Base-by-base conservation (phyloP, 2,113 vertebrate genomes). In the Gulo gulo region DNA sequence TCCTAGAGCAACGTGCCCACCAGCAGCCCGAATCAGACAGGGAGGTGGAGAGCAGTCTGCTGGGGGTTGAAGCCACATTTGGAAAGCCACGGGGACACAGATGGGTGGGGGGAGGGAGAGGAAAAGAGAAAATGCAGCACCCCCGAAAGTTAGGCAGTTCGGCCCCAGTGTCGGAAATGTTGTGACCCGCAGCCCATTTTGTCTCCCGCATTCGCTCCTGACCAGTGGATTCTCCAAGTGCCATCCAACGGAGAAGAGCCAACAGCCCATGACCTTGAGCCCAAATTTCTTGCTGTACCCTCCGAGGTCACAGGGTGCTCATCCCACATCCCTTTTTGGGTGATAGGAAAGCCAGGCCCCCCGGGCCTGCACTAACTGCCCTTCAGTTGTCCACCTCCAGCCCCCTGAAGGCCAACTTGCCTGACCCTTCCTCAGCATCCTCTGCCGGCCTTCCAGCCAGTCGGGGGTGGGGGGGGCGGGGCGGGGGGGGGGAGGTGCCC, bases 401-500 rank as follows among this genome's bases (percentile, higher is more conserved):
- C 34, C 67, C 67, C 8, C 0, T 13, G 16, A 9, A 21, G 23
- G 34, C 47, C n/a, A 8, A 45, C 18, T 55, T 6, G 23, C 52
- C 39, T 5, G 63, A 16, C 52, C 65, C 34, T 4, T 36, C 11
- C 52, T 47, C 59, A 6, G 31, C 55, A 13, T 39, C 57, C 0
- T 24, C 76, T 63, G 29, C 34, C 0, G 4, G 1, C 34, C 90
- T 57, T 7, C 8, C 24, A 90, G 36, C 57, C 50, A 52, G 50
- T 50, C 8, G 12, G 47, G 47, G 47, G n/a, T n/a, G n/a, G n/a
- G n/a, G n/a, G n/a, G n/a, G n/a, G n/a, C n/a, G n/a, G n/a, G n/a
- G n/a, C n/a, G n/a, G n/a, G n/a, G 71, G 15, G 73, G 86, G 97
- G 96, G 93, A 91, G 94, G 86, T 95, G 97, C 96, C 88, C 97